Evolutionary conservation across 2,888 invertebrate genomes (phyloP).

Genomic region (Phalera bucephala): DNA sequence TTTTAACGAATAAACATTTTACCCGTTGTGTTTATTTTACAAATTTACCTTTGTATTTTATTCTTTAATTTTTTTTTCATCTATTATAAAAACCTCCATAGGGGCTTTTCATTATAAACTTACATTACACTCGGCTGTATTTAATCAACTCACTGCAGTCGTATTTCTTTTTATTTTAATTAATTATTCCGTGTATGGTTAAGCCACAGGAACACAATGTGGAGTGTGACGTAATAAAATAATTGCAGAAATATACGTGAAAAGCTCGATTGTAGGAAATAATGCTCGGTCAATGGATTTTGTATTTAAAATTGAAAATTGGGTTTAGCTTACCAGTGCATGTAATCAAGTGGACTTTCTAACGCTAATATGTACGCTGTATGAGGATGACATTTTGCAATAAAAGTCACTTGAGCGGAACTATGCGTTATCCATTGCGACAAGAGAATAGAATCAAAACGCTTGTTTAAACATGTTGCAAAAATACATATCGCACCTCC

Average conservation of each 20-base stretch:
- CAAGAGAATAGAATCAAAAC: no score
- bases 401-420: no score
- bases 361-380: no score
- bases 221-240: constrained; percentile 45
- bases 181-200: constrained; percentile 65
- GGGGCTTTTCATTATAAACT: constrained; percentile 78
- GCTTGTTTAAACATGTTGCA: no score
- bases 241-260: constrained; percentile 21
- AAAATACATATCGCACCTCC: no score
- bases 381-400: no score
- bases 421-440: no score
- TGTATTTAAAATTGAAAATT: constrained; percentile 6
- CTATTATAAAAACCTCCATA: constrained; percentile 82
- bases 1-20: constrained; percentile 81
- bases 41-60: constrained; percentile 80
- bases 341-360: no score
- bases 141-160: constrained; percentile 71
- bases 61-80: constrained; percentile 55
- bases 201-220: constrained; percentile 73
- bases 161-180: constrained; percentile 54
- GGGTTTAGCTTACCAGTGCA: constrained; percentile 11
- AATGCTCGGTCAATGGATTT: constrained; percentile 15
- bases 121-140: constrained; percentile 75
- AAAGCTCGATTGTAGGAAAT: constrained; percentile 25
- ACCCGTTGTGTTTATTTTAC: constrained; percentile 77